Base-by-base conservation (phyloP, 2,797 vertebrate genomes). In the Darevskia mixta region DNA sequence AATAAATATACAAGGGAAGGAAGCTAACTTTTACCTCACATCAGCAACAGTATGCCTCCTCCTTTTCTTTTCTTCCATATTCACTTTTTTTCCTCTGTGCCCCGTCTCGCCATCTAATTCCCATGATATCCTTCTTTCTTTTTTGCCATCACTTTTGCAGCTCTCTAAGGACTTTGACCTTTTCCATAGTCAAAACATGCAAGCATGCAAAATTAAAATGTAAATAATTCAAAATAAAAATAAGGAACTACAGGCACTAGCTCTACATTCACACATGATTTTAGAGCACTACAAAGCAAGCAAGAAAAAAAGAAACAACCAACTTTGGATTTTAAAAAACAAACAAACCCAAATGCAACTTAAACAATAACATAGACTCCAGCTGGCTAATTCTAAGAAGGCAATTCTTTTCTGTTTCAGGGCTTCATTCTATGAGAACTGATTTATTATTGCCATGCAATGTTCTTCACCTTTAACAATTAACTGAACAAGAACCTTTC, bases 81-180 rank as follows among this genome's bases (percentile, higher is more conserved):
- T 92, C 38, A 93, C 86, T 79, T 96, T 97, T 90, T 97, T 89
- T 69, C 95, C 96, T 86, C 80, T 86, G 89, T 91, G 1, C 91
- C 80, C 67, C 85, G 85, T 92, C 91, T 95, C 79, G 78, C 89
- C 94, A 83, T 94, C 91, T 93, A 96, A 95, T 93, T 96, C 97
- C 95, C 94, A 96, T 1, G 95, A 97, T 93, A 97, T 97, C 93
- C 97, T 95, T 91, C 96, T 96, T 66, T 97, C 96, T 88, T 96
- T 97, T 95, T 97, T 93, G 96, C 97, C 86, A 89, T 81, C 41
- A 96, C 95, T 94, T 95, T 89, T 83, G 64, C 85, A 90, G 85
- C 66, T 89, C 71, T 92, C 73, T 87, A 79, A 61, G 90, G 89
- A 90, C n/a, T 88, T 85, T 72, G 64, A 86, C 27, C 35, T 93